phyloP scores from a whole-genome alignment of 1,140 invertebrate genomes.

The Rhagoletis zephyria region DNA sequence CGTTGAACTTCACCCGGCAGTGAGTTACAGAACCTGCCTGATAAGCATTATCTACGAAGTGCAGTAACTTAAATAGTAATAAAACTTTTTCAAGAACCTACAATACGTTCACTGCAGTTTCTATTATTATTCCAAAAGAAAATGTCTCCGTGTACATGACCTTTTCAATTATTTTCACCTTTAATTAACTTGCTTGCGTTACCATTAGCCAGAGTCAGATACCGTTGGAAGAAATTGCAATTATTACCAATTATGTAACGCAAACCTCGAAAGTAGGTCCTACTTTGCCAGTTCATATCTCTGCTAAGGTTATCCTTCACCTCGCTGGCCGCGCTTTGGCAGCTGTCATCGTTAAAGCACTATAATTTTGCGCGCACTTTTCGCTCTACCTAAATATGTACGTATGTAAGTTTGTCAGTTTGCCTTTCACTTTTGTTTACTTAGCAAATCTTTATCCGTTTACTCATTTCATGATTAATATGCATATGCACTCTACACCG shows the following conservation, averaged over 20 bases:
- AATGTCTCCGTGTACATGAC: background rate
- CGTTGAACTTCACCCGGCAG: too few species aligned
- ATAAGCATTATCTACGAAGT: too few species aligned
- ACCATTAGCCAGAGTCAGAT: background rate
- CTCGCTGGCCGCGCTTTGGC: background rate
- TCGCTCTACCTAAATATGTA: background rate
- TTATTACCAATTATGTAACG: background rate
- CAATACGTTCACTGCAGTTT: too few species aligned
- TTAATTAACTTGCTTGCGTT: background rate
- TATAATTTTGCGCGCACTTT: background rate
- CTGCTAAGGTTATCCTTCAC: background rate
- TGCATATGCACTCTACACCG: background rate
- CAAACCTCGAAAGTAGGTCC: background rate
- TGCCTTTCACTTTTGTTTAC: background rate
- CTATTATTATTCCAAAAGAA: too few species aligned
- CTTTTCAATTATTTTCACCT: background rate
- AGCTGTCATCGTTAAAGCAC: background rate
- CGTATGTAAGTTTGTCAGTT: background rate
- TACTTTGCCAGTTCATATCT: background rate
- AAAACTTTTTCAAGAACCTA: too few species aligned
- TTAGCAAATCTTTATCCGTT: slow-evolving; percentile 38
- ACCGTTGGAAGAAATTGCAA: background rate
- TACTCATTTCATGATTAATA: slow-evolving; percentile 16
- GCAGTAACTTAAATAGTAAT: too few species aligned
- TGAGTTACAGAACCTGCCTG: too few species aligned